These are phyloP conservation scores for Drosophila azteca DNA, from an alignment of 1,140 invertebrate genomes.

Conservation along the genomic window DNA sequence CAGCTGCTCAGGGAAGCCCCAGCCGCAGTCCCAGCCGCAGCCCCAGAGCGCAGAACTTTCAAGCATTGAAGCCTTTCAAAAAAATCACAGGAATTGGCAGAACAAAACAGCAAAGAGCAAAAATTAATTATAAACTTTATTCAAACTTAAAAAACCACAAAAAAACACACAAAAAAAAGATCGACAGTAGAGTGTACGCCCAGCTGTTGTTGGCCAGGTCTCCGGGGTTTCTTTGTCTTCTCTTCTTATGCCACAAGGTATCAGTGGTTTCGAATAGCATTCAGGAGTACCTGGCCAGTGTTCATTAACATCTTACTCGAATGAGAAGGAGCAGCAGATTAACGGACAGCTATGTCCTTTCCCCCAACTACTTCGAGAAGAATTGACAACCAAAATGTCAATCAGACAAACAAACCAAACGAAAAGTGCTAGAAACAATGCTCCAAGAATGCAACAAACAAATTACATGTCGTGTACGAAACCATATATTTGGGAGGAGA, in stretches of 20 bases:
- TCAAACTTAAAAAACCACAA: constrained; percentile 42
- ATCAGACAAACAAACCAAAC: too few species aligned
- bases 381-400: too few species aligned
- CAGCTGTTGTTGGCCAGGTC: constrained; percentile 57
- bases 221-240: constrained; percentile 23
- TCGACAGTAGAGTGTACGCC: constrained; percentile 12
- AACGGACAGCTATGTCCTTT: too few species aligned
- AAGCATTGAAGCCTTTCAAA: constrained; percentile 58
- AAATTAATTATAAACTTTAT: constrained; percentile 67
- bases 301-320: too few species aligned
- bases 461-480: too few species aligned
- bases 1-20: constrained; percentile 46
- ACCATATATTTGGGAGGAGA: too few species aligned
- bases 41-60: constrained; percentile 40
- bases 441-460: too few species aligned
- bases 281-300: too few species aligned
- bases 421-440: too few species aligned
- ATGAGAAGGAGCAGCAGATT: too few species aligned
- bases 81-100: constrained; percentile 22
- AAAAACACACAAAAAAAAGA: constrained; percentile 23
- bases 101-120: constrained; percentile 16
- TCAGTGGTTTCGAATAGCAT: too few species aligned
- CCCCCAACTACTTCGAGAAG: too few species aligned
- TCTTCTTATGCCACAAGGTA: not conserved
- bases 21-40: not conserved